Conservation (phyloP, 2,797 vertebrate species). For the Lacerta viridis region DNA sequence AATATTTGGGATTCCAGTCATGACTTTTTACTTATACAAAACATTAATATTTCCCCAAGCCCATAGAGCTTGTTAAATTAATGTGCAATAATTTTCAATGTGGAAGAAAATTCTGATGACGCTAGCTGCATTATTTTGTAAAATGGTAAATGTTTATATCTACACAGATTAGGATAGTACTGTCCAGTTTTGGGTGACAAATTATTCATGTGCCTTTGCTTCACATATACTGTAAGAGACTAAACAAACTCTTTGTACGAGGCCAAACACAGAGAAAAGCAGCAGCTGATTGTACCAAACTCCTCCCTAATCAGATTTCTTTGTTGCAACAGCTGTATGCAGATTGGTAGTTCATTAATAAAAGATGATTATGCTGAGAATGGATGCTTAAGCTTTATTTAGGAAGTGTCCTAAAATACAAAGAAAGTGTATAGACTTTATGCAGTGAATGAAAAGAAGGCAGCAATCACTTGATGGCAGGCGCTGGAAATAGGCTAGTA, state of each 20-base stretch:
- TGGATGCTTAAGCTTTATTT: constrained; percentile 1
- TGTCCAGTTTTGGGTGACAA: constrained; percentile 17
- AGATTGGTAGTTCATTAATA: constrained; percentile 58
- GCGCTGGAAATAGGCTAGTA: neutral
- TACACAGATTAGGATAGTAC: neutral
- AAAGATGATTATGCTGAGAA: constrained; percentile 19
- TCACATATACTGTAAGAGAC: constrained; percentile 32
- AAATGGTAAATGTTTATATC: neutral
- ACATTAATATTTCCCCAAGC: neutral
- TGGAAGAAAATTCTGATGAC: neutral
- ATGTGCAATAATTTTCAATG: neutral
- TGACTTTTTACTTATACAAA: neutral
- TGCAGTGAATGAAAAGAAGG: neutral
- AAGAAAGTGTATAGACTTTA: neutral
- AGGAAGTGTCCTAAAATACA: neutral
- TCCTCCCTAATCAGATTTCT: constrained; percentile 45
- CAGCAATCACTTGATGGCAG: neutral
- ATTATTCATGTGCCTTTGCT: constrained; percentile 25
- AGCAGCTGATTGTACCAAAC: constrained; percentile 50
- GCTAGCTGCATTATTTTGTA: neutral
- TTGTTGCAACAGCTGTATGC: constrained; percentile 55
- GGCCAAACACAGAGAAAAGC: constrained; percentile 47
- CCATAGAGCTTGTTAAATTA: neutral
- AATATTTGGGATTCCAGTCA: neutral
- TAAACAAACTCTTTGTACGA: constrained; percentile 59